Evolutionary conservation across 2,888 invertebrate species (phyloP), one percentile per base, ranked within the genome.

Genomic region (Agapostemon virescens): DNA sequence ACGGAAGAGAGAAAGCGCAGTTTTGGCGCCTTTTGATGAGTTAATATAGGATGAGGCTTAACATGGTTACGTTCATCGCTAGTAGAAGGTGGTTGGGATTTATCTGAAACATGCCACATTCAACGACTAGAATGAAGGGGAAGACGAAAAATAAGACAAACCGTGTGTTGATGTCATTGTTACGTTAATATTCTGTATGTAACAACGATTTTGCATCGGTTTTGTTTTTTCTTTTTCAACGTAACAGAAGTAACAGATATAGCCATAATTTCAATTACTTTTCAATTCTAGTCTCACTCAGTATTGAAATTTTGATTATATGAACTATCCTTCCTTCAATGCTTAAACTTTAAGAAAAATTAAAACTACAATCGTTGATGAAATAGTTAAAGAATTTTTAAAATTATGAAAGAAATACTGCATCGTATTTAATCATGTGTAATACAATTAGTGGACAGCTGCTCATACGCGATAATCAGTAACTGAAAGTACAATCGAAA

Each of bases 1-100:
- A 97, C 96, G 67, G 96, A 96, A 84, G 96, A 95, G 76, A 97
- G 96, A 93, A 97, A 97, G 87, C 97, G 95, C 85, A 97, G 94
- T 93, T 96, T 96, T 84, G 96, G 96, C 89, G 95, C 93, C 93
- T 94, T 94, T 93, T 93, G 93, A 88, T 93, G 94, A 90, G 93
- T 89, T 90, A 92, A 91, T 88, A 90, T 90, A 90, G 90, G 90
- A 88, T 90, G 90, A 90, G 89, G 89, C 89, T 92, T 93, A 93
- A 90, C 90, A 92, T 90, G 88, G 89, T 91, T 90, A 92, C 93
- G 94, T 91, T 94, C 94, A 91, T 94, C 94, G 90, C 93, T 94
- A 93, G 93, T 93, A 90, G 94, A 94, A 90, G 94, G 93, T 92
- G 93, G 93, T 93, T 94, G 94, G 90, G 94, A 94, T 92, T 93